phyloP scores from a whole-genome alignment of 2,113 vertebrate species.

The Toxostoma redivivum region DNA sequence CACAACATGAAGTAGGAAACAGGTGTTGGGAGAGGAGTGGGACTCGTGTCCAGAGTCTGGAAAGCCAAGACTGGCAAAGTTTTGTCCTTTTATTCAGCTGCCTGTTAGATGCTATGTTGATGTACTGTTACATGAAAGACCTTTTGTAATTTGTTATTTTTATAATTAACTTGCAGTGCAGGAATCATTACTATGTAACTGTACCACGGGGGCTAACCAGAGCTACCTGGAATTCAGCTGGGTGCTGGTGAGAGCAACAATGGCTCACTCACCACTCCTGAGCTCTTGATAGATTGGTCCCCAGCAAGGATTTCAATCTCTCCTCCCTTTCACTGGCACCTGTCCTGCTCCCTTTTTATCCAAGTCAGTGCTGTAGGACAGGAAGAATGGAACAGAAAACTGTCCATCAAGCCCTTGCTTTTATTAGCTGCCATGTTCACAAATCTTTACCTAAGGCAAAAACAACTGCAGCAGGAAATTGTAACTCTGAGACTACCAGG shows the following conservation, averaged over 20 bases:
- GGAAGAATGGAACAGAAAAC: background rate
- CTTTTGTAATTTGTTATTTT: constrained; percentile 41
- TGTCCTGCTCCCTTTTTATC: background rate
- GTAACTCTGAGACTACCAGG: background rate
- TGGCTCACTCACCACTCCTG: background rate
- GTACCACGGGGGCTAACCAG: background rate
- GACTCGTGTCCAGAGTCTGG: background rate
- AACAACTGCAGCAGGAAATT: background rate
- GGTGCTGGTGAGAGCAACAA: background rate
- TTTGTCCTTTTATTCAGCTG: background rate
- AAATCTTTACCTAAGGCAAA: background rate
- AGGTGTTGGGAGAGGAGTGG: background rate
- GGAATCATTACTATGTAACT: background rate
- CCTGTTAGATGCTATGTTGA: background rate
- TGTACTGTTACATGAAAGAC: background rate
- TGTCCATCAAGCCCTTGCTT: background rate
- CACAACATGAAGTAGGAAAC: background rate
- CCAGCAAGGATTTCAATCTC: background rate
- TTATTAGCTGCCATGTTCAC: background rate
- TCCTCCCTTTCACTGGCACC: background rate
- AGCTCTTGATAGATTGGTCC: background rate
- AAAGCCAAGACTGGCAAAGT: background rate
- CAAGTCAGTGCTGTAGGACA: background rate
- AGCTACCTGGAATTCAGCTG: background rate
- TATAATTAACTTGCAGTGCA: background rate